Conservation (phyloP, 2,888 invertebrate species). For the Drosophila paramelanica region DNA sequence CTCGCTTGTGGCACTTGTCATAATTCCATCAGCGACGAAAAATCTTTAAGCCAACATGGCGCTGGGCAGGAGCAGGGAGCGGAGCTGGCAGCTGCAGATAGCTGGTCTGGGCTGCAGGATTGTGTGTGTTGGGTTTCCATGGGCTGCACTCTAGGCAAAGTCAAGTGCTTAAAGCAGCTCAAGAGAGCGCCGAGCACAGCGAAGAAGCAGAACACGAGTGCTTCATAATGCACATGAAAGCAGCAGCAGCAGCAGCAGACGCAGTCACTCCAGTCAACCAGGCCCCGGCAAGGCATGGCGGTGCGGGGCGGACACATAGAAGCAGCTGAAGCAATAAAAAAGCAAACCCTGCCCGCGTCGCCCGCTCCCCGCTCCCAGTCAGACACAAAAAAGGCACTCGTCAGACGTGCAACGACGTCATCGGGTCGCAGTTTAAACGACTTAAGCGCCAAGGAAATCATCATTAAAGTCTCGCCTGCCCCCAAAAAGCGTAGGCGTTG, state of each 20-base stretch:
- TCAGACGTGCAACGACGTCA: conserved; percentile 61
- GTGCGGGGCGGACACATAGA: conserved; percentile 1
- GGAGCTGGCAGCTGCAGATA: neutral
- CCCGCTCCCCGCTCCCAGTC: conserved; percentile 35
- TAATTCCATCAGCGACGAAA: conserved; percentile 73
- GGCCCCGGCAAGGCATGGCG: neutral
- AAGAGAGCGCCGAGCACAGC: conserved; percentile 55
- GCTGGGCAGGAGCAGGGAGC: conserved; percentile 8
- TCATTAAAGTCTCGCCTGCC: conserved; percentile 77
- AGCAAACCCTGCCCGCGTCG: conserved; percentile 42
- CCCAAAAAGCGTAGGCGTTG: conserved; percentile 58
- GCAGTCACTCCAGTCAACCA: conserved; percentile 44
- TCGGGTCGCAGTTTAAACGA: conserved; percentile 80
- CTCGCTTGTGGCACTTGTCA: conserved; percentile 59
- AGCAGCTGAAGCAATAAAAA: conserved; percentile 61
- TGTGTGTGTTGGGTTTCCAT: conserved; percentile 34
- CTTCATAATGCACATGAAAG: conserved; percentile 80
- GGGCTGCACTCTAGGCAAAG: conserved; percentile 70
- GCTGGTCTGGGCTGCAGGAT: conserved; percentile 8
- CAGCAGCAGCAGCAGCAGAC: conserved; percentile 55
- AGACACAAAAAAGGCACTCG: conserved; percentile 78
- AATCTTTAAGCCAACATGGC: conserved; percentile 74
- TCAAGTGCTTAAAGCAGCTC: conserved; percentile 81
- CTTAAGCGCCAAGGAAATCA: conserved; percentile 82
- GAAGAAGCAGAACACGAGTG: conserved; percentile 55